A percentile compares a stretch with the other conserved stretches of the same genome.
Conservation (phyloP, 2,113 vertebrate species). For the Melanerpes formicivorus region DNA sequence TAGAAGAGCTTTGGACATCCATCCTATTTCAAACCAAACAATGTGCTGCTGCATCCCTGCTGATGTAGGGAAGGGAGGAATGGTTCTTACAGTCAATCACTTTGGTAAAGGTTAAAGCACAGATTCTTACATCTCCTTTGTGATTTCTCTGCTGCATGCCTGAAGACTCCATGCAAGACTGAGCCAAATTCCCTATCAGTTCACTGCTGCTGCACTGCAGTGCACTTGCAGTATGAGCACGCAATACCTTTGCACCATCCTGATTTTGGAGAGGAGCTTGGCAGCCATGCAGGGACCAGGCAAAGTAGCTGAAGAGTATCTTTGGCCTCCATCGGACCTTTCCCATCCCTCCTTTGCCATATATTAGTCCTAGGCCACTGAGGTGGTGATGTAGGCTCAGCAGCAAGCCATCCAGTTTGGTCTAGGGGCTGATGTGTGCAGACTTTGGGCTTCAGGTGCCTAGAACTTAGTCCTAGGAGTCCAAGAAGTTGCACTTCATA, state of each 20-base stretch:
- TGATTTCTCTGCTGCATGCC: not conserved
- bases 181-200: not conserved
- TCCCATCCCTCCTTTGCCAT: not conserved
- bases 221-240: not conserved
- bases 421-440: not conserved
- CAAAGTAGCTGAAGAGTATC: not conserved
- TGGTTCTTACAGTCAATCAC: not conserved
- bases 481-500: not conserved
- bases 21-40: not conserved
- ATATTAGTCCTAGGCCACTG: not conserved
- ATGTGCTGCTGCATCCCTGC: rapidly evolving
- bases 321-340: not conserved
- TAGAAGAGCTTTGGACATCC: not conserved
- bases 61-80: not conserved
- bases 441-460: not conserved
- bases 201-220: not conserved
- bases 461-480: not conserved
- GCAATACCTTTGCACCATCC: not conserved
- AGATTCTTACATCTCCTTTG: not conserved
- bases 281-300: not conserved
- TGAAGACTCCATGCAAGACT: not conserved
- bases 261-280: not conserved
- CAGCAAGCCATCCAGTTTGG: not conserved
- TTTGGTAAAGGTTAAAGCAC: not conserved
- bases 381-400: not conserved